Evolutionary conservation across 1,140 invertebrate genomes (phyloP), one percentile per base, ranked within the genome.

Genomic region (Platyscapa corneri): DNA sequence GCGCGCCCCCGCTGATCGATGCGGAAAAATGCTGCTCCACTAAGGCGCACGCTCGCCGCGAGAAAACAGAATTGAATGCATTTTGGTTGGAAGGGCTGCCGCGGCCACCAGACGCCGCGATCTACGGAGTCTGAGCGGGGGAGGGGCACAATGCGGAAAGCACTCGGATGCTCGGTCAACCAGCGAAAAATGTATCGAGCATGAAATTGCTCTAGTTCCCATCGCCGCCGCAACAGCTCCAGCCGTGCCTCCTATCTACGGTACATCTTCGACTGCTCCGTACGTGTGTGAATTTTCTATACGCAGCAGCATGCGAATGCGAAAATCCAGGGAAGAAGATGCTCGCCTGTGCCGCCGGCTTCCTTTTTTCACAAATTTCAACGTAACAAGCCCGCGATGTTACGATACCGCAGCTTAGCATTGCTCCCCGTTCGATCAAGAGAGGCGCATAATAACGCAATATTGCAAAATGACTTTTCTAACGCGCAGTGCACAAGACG

Each of bases 161-260:
- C 80, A 65, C 74, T 77, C 34, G 75, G 60, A 23, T 53, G 34
- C 83, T 85, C 67, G n/a, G 34, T 60, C 77, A 65, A 46, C 27
- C 60, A 65, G 39, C 56, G 67, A 88, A 87, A 88, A 88, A 86
- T 87, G 85, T 87, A 89, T 88, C 81, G 87, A 86, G 85, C 88
- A 89, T 88, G 87, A 90, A 89, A 89, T 89, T 86, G 88, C 87
- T 88, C 89, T 53, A 87, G 86, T 89, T 89, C 88, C 84, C 87
- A 89, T 83, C 83, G 79, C 46, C 14, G 56, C 82, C 74, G 34
- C 83, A 46, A 34, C 79, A 23, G 49, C 10, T 30, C 27, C 42
- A 37, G 7, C 34, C 34, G 32, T 72, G 37, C 37, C 70, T 42
- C 37, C 23, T 74, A 74, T 74, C 70, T 74, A 74, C 37, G 70